A percentile compares a stretch with the other conserved stretches of the same genome.
These are phyloP conservation scores for Paratrypauchen microcephalus DNA, from an alignment of 2,797 vertebrate species.

Conservation along the genomic window DNA sequence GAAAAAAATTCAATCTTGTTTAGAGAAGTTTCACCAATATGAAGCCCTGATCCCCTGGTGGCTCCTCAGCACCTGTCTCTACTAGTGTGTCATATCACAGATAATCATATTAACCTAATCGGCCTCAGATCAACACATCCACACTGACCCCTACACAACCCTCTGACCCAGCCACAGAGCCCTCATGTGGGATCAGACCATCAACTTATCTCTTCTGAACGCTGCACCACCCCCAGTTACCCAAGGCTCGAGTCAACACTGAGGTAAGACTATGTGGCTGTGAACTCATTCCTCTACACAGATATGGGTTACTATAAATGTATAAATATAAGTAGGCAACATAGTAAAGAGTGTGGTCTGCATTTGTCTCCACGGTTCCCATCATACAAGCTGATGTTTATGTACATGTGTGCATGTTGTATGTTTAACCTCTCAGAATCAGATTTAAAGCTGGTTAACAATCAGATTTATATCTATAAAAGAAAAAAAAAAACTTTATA, in stretches of 20 bases:
- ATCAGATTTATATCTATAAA: neutral
- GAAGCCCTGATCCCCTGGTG: constrained; percentile 13
- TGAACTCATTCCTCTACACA: constrained; percentile 39
- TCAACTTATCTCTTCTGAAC: constrained; percentile 49
- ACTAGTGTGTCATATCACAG: constrained; percentile 62
- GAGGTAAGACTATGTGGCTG: constrained; percentile 15
- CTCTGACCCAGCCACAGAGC: constrained; percentile 52
- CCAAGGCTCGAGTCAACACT: neutral
- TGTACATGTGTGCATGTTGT: no score
- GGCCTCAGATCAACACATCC: constrained; percentile 65
- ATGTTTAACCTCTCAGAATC: neutral
- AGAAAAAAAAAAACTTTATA: neutral
- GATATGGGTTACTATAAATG: neutral
- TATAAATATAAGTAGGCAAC: neutral
- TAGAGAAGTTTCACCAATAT: constrained; percentile 3
- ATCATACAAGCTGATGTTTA: no score
- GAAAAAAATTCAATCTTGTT: neutral
- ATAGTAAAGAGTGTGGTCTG: no score
- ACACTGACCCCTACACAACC: constrained; percentile 50
- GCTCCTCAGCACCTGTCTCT: constrained; percentile 55
- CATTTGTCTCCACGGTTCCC: no score
- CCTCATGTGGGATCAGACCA: constrained; percentile 49
- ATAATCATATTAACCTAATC: constrained; percentile 71
- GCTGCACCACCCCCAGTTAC: constrained; percentile 39
- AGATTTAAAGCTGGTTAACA: neutral